Evolutionary conservation across 2,113 vertebrate species (phyloP).

Genomic region (Dromas ardeola): DNA sequence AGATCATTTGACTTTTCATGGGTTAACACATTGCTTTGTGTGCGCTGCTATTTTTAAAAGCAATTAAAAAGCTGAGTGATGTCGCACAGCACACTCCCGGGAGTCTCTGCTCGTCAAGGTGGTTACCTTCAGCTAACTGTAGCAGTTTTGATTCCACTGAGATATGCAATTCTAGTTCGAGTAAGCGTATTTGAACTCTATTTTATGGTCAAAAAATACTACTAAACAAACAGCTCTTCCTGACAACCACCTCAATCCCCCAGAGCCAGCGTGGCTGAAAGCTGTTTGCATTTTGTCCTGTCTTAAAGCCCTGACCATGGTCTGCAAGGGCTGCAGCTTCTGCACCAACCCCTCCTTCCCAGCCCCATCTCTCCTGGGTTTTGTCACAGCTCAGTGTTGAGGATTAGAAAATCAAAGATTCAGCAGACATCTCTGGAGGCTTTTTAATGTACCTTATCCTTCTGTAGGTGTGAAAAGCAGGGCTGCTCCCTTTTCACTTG

Average conservation of each 20-base stretch:
- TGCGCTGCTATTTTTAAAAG: background rate
- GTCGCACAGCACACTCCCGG: rapidly evolving
- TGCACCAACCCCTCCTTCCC: background rate
- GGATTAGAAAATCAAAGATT: background rate
- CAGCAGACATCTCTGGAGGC: background rate
- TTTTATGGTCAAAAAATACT: background rate
- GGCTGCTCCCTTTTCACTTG: background rate
- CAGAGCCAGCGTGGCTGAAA: background rate
- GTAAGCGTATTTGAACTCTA: rapidly evolving
- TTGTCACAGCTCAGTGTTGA: background rate
- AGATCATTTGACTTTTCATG: background rate
- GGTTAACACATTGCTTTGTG: background rate
- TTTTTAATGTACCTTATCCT: background rate
- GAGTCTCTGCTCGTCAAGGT: background rate
- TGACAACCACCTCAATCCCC: background rate
- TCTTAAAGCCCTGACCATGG: rapidly evolving
- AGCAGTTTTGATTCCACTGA: background rate
- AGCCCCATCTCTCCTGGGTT: background rate
- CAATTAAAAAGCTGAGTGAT: background rate
- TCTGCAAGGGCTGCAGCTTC: background rate
- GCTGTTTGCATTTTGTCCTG: background rate
- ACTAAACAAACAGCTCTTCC: background rate
- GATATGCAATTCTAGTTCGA: background rate
- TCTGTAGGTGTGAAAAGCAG: background rate
- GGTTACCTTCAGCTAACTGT: background rate